phyloP scores from a whole-genome alignment of 1,140 invertebrate species.

The Rhynchophorus ferrugineus region DNA sequence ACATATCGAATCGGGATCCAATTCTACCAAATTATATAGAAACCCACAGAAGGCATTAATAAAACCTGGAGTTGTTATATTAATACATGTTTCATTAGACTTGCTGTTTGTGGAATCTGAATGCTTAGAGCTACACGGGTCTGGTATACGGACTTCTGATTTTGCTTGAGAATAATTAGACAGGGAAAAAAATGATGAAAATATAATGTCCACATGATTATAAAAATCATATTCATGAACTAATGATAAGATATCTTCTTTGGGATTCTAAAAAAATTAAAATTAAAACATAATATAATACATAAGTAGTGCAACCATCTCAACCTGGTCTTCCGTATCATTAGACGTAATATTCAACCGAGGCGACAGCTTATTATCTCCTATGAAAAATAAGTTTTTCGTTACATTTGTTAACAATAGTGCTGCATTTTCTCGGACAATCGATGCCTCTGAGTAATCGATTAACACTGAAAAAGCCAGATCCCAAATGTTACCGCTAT shows the following conservation, averaged over 20 bases:
- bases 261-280: conserved; percentile 14
- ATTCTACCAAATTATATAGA: conserved; percentile 42
- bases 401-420: conserved; percentile 38
- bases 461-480: conserved; percentile 33
- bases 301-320: background rate
- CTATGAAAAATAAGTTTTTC: background rate
- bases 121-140: no score
- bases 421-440: conserved; percentile 42
- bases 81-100: no score
- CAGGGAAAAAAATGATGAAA: conserved; percentile 18
- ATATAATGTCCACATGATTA: conserved; percentile 13
- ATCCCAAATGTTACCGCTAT: conserved; percentile 29
- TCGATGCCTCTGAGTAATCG: conserved; percentile 39
- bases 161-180: no score
- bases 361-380: background rate
- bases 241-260: conserved; percentile 3
- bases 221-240: conserved; percentile 22
- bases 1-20: conserved; percentile 33
- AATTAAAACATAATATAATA: background rate
- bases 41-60: conserved; percentile 41
- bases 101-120: no score
- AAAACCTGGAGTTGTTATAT: conserved; percentile 41
- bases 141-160: no score
- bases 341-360: background rate
- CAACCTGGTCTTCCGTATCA: conserved; percentile 1